Evolutionary conservation across 2,113 vertebrate species (phyloP).

Genomic region (Xenopus laevis): DNA sequence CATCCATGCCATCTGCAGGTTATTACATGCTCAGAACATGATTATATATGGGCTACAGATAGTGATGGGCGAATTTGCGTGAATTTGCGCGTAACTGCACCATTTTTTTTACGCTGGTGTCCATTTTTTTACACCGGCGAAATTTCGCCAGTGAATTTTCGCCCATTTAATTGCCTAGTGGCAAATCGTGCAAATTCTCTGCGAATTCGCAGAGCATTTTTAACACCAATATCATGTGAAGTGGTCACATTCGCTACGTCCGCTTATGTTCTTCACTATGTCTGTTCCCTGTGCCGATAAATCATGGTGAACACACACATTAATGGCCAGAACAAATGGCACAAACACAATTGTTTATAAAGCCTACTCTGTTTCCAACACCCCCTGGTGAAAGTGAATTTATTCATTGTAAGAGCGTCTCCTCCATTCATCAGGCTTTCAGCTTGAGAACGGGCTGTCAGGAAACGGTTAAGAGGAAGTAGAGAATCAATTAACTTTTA

Average conservation of each 20-base stretch:
- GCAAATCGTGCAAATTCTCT: too few relatives aligned
- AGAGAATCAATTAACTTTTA: slow-evolving; percentile 49
- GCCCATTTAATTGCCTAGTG: too few relatives aligned
- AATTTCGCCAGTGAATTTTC: too few relatives aligned
- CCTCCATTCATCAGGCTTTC: slow-evolving; percentile 30
- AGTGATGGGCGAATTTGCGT: too few relatives aligned
- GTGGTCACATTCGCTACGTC: slow-evolving; percentile 54
- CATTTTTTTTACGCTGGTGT: too few relatives aligned
- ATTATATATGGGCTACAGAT: too few relatives aligned
- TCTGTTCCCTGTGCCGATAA: slow-evolving; percentile 51
- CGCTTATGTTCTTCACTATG: slow-evolving; percentile 55
- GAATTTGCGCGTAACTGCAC: too few relatives aligned
- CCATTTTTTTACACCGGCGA: too few relatives aligned
- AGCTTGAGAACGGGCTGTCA: slow-evolving; percentile 44
- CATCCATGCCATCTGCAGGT: too few relatives aligned
- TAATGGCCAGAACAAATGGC: slow-evolving; percentile 66
- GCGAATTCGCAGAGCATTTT: too few relatives aligned
- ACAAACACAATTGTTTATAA: slow-evolving; percentile 53
- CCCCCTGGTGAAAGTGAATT: slow-evolving; percentile 54
- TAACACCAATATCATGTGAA: neutral
- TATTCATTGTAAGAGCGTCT: slow-evolving; percentile 49
- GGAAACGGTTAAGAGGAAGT: slow-evolving; percentile 49
- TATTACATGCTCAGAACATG: too few relatives aligned
- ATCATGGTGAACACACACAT: slow-evolving; percentile 41
- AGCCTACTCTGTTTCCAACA: slow-evolving; percentile 50